Percentiles rank a stretch among this genome's conserved stretches.
These are phyloP conservation scores for Sturnira hondurensis DNA, from an alignment of 2,113 vertebrate genomes.

Conservation along the genomic window DNA sequence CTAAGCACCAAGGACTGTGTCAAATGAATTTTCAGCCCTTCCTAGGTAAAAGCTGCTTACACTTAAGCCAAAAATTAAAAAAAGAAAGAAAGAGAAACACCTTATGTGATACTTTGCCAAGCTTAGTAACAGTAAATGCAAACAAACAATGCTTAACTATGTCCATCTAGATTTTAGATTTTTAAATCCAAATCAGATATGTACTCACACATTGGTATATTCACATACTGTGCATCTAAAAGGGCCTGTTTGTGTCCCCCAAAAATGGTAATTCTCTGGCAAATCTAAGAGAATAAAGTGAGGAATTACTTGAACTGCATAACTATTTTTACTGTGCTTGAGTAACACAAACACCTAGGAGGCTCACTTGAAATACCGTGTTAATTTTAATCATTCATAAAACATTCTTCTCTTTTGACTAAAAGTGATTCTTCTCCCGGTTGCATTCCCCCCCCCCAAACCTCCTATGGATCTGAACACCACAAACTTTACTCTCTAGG, in stretches of 20 bases:
- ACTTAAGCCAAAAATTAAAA: conserved; percentile 22
- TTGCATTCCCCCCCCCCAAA: neutral
- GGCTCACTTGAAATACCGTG: neutral
- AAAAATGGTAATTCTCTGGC: conserved; percentile 5
- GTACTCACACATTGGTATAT: neutral
- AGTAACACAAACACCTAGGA: conserved; percentile 18
- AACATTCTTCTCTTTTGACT: neutral
- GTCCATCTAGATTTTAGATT: neutral
- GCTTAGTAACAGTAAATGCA: neutral
- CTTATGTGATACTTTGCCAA: conserved; percentile 6
- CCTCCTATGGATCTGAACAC: neutral
- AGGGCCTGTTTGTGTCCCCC: neutral
- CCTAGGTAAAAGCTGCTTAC: neutral
- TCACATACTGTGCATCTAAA: neutral
- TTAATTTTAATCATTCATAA: conserved; percentile 29
- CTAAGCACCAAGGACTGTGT: neutral
- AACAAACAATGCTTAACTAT: conserved; percentile 19
- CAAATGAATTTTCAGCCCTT: neutral
- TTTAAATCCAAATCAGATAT: conserved; percentile 1
- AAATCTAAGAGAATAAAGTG: conserved; percentile 30
- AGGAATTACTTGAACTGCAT: neutral
- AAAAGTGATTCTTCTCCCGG: neutral
- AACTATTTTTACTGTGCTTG: conserved; percentile 18
- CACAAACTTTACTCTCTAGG: neutral
- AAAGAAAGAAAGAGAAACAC: too few relatives aligned